Base-by-base conservation (phyloP, 2,113 vertebrate species). In the Sander lucioperca region DNA sequence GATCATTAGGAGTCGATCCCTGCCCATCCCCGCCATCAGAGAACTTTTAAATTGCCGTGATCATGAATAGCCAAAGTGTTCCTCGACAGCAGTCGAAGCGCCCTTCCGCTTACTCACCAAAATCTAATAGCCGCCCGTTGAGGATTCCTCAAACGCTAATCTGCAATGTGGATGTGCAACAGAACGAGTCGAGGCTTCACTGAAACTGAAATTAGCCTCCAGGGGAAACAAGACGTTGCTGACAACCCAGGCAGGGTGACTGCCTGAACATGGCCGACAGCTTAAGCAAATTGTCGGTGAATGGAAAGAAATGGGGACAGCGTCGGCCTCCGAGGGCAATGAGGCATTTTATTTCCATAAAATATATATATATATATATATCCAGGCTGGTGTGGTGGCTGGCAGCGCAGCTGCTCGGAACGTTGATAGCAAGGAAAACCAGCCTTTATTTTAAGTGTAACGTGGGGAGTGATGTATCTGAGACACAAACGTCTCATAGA, bases 211-310 rank as follows among this genome's bases (percentile, higher is more conserved):
- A 59, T 54, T 12, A 59, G 19, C 50, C 77, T 61, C 69, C 2
- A 0, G 13, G 66, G 71, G 18, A 77, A 48, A 54, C 27, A 2
- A 27, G 27, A 73, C 8, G 62, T 12, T 47, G 67, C 33, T 15
- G 72, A 74, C 15, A 11, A 64, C 50, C 50, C 78, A 77, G 77
- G 39, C 67, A 16, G 12, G 71, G 54, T 23, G 68, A 53, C 43
- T 7, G 56, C 30, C 30, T 57, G 12, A 69, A 83, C 45, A 16
- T 3, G 5, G 33, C 66, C 13, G 6, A 50, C 67, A 59, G 61
- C 50, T 79, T 30, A 33, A 59, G 80, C 53, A 51, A 87, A 92
- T 87, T 30, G 69, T 76, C 80, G 16, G 53, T 80, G 75, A 88
- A 83, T 21, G 6, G 54, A 89, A 84, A 64, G 70, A 78, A 80